A percentile compares a stretch with the other conserved stretches of the same genome.
These are phyloP conservation scores for Phthorimaea operculella DNA, from an alignment of 1,140 invertebrate genomes.

Conservation along the genomic window DNA sequence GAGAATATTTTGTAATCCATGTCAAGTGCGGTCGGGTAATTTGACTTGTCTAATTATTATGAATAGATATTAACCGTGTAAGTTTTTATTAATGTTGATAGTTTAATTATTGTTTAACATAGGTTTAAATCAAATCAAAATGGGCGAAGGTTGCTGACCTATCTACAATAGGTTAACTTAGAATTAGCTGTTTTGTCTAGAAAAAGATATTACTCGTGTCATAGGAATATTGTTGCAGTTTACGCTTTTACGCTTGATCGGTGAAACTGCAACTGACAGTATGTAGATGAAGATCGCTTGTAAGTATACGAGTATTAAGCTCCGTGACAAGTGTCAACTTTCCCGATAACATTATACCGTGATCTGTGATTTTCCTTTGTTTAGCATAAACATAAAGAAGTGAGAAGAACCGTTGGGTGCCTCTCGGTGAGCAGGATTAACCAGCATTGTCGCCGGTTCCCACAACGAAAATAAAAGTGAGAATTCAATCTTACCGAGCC, in stretches of 20 bases:
- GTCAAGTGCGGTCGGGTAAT: conserved; percentile 48
- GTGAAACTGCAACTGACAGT: background rate
- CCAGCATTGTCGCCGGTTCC: conserved; percentile 28
- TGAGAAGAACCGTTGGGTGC: background rate
- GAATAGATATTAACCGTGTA: conserved; percentile 28
- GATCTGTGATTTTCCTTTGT: background rate
- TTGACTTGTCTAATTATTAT: conserved; percentile 32
- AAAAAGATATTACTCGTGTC: too few species aligned
- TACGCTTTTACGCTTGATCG: too few species aligned
- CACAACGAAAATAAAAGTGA: conserved; percentile 59
- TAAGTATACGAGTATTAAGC: too few species aligned
- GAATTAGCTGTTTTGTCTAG: too few species aligned
- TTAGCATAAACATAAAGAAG: background rate
- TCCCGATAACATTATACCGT: background rate
- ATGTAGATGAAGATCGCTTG: background rate
- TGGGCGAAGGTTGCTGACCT: too few species aligned
- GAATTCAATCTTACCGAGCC: conserved; percentile 45
- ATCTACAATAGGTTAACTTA: too few species aligned
- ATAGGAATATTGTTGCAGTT: too few species aligned
- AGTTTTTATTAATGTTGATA: too few species aligned
- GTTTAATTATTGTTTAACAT: too few species aligned
- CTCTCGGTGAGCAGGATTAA: conserved; percentile 13
- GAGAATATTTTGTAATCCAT: conserved; percentile 24
- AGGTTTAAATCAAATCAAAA: too few species aligned
- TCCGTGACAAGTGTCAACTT: background rate